A percentile compares a stretch with the other conserved stretches of the same genome.
Evolutionary conservation across 2,888 invertebrate genomes (phyloP).

Genomic region (Mystacides longicornis): DNA sequence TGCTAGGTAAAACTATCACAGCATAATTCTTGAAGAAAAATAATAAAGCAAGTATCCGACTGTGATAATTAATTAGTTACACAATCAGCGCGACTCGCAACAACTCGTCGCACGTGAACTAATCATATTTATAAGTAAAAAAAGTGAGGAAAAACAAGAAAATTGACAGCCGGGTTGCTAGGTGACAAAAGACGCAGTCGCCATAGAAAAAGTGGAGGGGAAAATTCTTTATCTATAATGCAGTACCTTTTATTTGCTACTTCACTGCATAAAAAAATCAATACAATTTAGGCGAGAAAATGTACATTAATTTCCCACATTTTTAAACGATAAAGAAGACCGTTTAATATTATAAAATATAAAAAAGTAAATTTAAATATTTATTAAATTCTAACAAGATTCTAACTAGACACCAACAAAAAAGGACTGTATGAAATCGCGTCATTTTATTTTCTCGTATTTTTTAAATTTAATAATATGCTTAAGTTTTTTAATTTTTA

Average conservation of each 20-base stretch:
- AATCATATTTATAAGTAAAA: background rate
- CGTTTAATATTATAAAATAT: too few species aligned
- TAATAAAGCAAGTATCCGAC: background rate
- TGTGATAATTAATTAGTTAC: background rate
- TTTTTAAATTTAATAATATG: too few species aligned
- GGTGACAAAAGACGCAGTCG: slow-evolving; percentile 1
- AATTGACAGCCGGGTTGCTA: slow-evolving; percentile 11
- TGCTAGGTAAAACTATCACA: background rate
- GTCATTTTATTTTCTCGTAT: too few species aligned
- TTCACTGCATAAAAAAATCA: background rate
- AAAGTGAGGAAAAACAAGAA: slow-evolving; percentile 2
- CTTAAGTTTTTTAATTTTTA: too few species aligned
- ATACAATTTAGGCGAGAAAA: too few species aligned
- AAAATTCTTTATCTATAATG: slow-evolving; percentile 25
- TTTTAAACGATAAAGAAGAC: too few species aligned
- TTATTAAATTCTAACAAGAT: too few species aligned
- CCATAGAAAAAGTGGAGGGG: background rate
- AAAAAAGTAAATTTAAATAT: too few species aligned
- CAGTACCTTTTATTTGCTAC: slow-evolving; percentile 29
- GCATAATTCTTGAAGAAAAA: background rate
- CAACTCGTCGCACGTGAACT: background rate
- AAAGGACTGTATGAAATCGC: too few species aligned
- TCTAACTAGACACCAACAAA: too few species aligned
- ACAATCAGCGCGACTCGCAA: background rate
- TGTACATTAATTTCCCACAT: too few species aligned